These are phyloP conservation scores for Brevimyrus niger DNA, from an alignment of 2,113 vertebrate species.

Conservation along the genomic window DNA sequence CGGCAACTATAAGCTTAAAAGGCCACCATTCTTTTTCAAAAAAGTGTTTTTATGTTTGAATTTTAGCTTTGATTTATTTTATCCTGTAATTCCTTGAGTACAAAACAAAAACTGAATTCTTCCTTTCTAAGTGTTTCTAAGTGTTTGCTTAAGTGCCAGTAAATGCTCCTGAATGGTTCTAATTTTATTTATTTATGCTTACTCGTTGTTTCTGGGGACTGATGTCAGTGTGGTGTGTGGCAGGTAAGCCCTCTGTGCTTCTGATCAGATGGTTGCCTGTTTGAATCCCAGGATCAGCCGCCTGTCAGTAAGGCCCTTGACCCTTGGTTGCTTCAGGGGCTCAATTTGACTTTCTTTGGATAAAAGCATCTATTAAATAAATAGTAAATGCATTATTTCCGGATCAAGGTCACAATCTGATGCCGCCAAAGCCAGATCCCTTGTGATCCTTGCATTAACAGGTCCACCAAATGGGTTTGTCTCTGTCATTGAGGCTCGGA, in stretches of 20 bases:
- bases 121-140: not conserved
- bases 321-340: not conserved
- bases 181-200: not conserved
- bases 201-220: not conserved
- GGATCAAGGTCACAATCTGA: not conserved
- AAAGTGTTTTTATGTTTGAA: not conserved
- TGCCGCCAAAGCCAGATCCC: not conserved
- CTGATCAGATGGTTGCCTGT: not conserved
- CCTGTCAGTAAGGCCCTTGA: not conserved
- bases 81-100: not conserved
- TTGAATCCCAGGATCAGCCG: not conserved
- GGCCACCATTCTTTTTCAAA: not conserved
- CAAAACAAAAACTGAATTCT: not conserved
- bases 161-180: not conserved
- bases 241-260: not conserved
- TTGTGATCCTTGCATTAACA: not conserved
- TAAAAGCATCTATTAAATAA: not conserved
- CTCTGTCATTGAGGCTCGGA: not conserved
- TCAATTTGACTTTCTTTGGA: not conserved
- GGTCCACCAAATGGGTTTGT: not conserved
- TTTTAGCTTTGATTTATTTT: not conserved
- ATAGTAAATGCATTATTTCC: not conserved
- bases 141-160: not conserved
- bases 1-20: not conserved
- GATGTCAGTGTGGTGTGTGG: not conserved